Conservation (phyloP, 2,888 invertebrate genomes). For the Pogonocherus hispidulus region DNA sequence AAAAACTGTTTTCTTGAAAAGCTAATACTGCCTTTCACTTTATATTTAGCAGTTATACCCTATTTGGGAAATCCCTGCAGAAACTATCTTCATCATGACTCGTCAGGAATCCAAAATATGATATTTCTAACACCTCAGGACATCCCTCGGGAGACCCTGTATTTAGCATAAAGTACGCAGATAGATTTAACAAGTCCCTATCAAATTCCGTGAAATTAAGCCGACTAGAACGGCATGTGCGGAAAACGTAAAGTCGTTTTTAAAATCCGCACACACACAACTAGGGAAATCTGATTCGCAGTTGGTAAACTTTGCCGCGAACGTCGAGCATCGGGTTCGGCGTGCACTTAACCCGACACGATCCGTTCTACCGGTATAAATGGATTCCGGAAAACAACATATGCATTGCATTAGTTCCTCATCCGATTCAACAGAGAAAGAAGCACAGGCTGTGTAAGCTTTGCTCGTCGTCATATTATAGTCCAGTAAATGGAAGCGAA, state of each 20-base stretch:
- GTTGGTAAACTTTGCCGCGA: slow-evolving; percentile 39
- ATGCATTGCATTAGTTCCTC: slow-evolving; percentile 65
- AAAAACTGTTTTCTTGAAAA: no score
- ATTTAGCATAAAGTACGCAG: neutral
- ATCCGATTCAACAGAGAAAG: slow-evolving; percentile 44
- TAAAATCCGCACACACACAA: slow-evolving; percentile 34
- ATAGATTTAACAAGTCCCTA: neutral
- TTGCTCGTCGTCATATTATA: slow-evolving; percentile 8
- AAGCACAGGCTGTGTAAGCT: slow-evolving; percentile 26
- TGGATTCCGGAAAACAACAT: slow-evolving; percentile 67
- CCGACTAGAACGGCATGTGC: neutral
- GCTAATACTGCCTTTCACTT: no score
- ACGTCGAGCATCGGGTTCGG: slow-evolving; percentile 45
- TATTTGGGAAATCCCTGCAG: no score
- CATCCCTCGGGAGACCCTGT: no score
- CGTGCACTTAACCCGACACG: slow-evolving; percentile 65
- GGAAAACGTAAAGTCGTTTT: slow-evolving; percentile 23
- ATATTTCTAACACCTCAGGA: no score
- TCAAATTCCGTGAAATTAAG: neutral
- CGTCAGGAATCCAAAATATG: no score
- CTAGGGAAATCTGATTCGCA: slow-evolving; percentile 35
- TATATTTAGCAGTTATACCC: no score
- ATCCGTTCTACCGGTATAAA: slow-evolving; percentile 64
- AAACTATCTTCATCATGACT: no score
- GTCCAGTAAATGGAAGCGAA: neutral